Base-by-base conservation (phyloP, 2,113 vertebrate species). In the Tupaia tana region DNA sequence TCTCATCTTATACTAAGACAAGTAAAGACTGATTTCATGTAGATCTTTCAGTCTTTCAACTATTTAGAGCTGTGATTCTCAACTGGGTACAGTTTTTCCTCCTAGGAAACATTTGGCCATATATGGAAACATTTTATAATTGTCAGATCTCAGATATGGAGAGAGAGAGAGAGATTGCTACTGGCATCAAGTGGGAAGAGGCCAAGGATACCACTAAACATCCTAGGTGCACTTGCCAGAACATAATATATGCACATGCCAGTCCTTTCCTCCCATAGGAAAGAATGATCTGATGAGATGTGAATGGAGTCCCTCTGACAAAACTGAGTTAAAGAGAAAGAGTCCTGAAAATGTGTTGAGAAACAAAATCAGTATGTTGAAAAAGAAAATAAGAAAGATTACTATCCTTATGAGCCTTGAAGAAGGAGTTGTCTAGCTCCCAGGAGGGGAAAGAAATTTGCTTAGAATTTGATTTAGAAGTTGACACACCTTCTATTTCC, bases 401-500 rank as follows among this genome's bases (percentile, higher is more conserved):
- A 27, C n/a, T 52, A 8, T 64, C 10, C 10, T 90, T 2, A 16
- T 18, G 16, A 61, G 75, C 27, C 64, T 54, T 59, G 16, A 77
- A 86, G 43, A 66, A 63, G 8, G 80, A 56, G 29, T 83, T 90
- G 70, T 83, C 66, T 94, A 19, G 29, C 58, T 86, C 90, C 31
- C 24, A 56, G 24, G 12, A 89, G 24, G 19, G 19, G 7, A 67
- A 12, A 86, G 29, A 64, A 80, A 75, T 89, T 87, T 27, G 14
- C 66, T 74, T 64, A 61, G 27, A 88, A 71, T 59, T 77, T 92
- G 94, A 80, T 81, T 81, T 85, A 63, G n/a, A 27, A 31, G 61
- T 56, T 93, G 80, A 27, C 52, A 78, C 6, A 59, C 25, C 71
- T 91, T 25, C 74, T 43, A 43, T 43, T 43, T 43, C 43, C 43